Evolutionary conservation across 1,140 invertebrate genomes (phyloP).

Genomic region (Conopomorpha cramerella): DNA sequence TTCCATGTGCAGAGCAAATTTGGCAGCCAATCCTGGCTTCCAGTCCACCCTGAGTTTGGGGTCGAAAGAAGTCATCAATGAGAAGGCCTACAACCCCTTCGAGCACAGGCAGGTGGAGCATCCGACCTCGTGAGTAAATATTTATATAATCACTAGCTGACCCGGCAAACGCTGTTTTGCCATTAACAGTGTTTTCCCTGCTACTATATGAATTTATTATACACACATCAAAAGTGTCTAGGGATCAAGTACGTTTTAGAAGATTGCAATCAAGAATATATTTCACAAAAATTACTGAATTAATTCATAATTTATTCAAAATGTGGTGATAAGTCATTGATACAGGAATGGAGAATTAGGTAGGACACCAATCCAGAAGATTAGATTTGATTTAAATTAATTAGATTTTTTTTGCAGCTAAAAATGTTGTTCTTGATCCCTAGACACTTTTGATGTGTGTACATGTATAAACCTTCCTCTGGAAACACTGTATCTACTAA

Average conservation of each 20-base stretch:
- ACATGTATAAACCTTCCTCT: no score
- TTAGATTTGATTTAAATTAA: no score
- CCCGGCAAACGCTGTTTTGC: no score
- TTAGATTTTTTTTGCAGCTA: no score
- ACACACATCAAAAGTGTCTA: not conserved
- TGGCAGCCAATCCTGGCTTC: constrained; percentile 46
- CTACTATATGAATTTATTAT: not conserved
- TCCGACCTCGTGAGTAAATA: constrained; percentile 66
- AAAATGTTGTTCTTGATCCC: no score
- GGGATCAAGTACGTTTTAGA: not conserved
- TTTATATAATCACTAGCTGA: constrained; percentile 6
- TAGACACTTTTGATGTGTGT: no score
- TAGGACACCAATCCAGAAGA: no score
- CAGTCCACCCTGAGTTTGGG: constrained; percentile 47
- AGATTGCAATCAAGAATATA: not conserved
- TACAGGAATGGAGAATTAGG: no score
- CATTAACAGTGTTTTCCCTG: no score
- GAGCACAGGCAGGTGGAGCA: constrained; percentile 70
- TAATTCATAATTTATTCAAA: not conserved
- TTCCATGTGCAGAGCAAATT: constrained; percentile 47
- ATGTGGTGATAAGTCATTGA: no score
- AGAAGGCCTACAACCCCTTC: constrained; percentile 68
- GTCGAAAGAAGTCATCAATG: constrained; percentile 42
- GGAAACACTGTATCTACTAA: no score
- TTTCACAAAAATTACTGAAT: not conserved